These are phyloP conservation scores for Dastarcus helophoroides DNA, from an alignment of 2,888 invertebrate genomes.

Conservation along the genomic window DNA sequence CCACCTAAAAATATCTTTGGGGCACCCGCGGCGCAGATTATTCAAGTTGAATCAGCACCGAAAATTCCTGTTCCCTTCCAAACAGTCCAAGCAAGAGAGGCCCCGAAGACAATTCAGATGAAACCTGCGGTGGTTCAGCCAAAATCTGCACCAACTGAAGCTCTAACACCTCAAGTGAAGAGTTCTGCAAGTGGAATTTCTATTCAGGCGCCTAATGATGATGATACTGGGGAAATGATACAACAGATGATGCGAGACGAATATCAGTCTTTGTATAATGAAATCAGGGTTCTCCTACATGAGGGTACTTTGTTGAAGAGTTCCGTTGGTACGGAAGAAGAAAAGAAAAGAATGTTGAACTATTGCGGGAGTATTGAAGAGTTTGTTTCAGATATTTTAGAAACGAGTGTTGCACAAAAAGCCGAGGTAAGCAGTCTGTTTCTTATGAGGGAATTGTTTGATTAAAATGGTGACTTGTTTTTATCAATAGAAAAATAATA, in stretches of 20 bases:
- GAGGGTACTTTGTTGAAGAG: too few species aligned
- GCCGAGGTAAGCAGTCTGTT: conserved; percentile 40
- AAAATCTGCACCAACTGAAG: too few species aligned
- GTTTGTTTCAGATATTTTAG: conserved; percentile 50
- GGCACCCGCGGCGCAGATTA: not conserved
- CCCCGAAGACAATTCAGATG: too few species aligned
- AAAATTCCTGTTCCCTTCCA: too few species aligned
- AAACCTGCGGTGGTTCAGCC: too few species aligned
- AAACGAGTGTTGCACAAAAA: conserved; percentile 47
- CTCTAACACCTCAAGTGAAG: too few species aligned
- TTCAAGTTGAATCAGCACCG: too few species aligned
- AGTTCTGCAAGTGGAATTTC: too few species aligned
- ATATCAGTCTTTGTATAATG: conserved; percentile 52
- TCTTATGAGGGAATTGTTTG: not conserved
- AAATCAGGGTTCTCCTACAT: conserved; percentile 48
- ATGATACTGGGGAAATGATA: conserved; percentile 34
- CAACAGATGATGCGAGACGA: conserved; percentile 52
- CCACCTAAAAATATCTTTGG: not conserved
- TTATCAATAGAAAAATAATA: conserved; percentile 2
- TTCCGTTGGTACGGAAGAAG: too few species aligned
- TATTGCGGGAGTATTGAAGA: conserved; percentile 44
- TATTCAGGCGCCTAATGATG: too few species aligned
- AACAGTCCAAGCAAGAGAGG: too few species aligned
- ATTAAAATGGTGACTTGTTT: not conserved
- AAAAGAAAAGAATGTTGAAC: conserved; percentile 42